A percentile compares a stretch with the other conserved stretches of the same genome.
Evolutionary conservation across 2,888 invertebrate genomes (phyloP).

Genomic region (Epirrhoe tristata): DNA sequence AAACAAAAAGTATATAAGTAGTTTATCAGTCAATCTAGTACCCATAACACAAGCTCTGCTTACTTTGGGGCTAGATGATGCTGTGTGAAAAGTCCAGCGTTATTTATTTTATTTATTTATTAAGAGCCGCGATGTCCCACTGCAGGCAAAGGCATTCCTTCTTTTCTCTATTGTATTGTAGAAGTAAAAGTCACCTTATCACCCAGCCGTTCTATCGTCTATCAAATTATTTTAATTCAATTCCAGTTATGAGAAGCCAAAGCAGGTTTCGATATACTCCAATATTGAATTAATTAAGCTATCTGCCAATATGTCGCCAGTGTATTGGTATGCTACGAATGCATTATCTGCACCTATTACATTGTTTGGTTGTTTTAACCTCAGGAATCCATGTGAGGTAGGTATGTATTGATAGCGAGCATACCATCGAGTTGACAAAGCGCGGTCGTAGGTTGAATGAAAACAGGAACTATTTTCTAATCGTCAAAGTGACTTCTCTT

Average conservation of each 20-base stretch:
- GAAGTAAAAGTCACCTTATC: too few relatives aligned
- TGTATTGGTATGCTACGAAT: conserved; percentile 36
- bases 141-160: too few relatives aligned
- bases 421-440: conserved; percentile 51
- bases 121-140: too few relatives aligned
- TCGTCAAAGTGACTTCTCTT: neutral
- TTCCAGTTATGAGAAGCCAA: neutral
- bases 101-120: too few relatives aligned
- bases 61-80: too few relatives aligned
- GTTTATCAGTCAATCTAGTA: too few relatives aligned
- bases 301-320: conserved; percentile 33
- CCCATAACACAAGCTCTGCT: too few relatives aligned
- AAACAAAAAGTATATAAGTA: too few relatives aligned
- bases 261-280: neutral
- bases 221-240: conserved; percentile 3
- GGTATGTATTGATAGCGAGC: conserved; percentile 57
- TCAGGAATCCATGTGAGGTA: conserved; percentile 67
- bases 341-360: conserved; percentile 27
- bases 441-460: conserved; percentile 5
- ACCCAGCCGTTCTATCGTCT: too few relatives aligned
- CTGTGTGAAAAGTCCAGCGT: too few relatives aligned
- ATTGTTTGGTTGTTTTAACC: conserved; percentile 54
- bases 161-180: too few relatives aligned
- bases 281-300: conserved; percentile 32
- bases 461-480: conserved; percentile 11